Base-by-base conservation (phyloP, 2,797 vertebrate species). In the Emys orbicularis region DNA sequence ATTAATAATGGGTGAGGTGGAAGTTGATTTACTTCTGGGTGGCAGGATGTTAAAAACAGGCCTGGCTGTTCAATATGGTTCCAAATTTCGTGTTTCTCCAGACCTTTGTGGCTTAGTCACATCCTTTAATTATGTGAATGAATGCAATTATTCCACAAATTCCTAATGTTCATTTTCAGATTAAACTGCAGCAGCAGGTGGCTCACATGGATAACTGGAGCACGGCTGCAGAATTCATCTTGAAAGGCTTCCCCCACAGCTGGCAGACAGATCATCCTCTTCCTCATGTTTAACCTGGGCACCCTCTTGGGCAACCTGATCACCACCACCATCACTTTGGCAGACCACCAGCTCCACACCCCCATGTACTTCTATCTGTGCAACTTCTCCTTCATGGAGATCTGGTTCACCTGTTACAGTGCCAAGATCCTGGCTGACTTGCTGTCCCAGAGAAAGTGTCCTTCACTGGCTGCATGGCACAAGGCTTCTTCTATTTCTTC, bases 401-500 rank as follows among this genome's bases (percentile, higher is more conserved):
- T 68, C 18, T 68, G 31, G n/a, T 37, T 68, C 61, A 19, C 34
- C 61, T 68, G 29, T 68, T 18, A 21, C 8, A 19, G 61, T n/a
- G 34, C 34, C 61, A 37, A 18, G 34, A 18, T 68, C 31, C 34
- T 34, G 59, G 59, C 13, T 61, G 59, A 16, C 6, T 6, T 68
- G 61, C 34, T 37, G 15, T 37, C 18, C 61, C 8, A 37, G 15
- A 68, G 61, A 18, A 68, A 68, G 61, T 9, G 15, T 94, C 92
- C 21, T 94, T 95, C 7, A 6, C n/a, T 6, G 86, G 74, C 12
- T 91, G 83, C 12, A 83, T 91, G 41, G 56, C 52, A 8, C 94
- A 89, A 4, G 86, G 86, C 31, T 59, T 89, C 50, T 87, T 93
- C 80, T 89, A 91, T 31, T 95, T 93, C 77, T 52, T 93, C 9